Base-by-base conservation (phyloP, 2,888 invertebrate species). In the Lepetodrilus schrolli region DNA sequence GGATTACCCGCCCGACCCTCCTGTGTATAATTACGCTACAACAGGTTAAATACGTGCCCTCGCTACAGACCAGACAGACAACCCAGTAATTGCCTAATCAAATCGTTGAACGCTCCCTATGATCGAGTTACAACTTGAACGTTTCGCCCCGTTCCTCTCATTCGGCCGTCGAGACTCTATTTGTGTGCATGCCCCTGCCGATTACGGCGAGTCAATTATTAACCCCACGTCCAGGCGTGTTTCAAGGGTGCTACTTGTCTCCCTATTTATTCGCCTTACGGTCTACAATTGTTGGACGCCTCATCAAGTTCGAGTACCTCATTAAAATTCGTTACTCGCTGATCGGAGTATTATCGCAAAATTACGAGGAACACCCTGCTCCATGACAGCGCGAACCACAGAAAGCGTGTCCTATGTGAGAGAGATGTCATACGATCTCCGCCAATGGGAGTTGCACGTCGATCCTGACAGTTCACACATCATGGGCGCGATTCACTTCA, bases 41-140 rank as follows among this genome's bases (percentile, higher is more conserved):
- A 58, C 58, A 58, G 58, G 26, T 58, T 58, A 58, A 30, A 10
- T 58, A 58, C 58, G 58, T 58, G 65, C 17, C 65, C 21, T 13
- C 21, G 21, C 26, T 43, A 43, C 21, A 10, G 47, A 26, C 20
- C 47, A 43, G n/a, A 65, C 72, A 72, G 66, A 66, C 20, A 34
- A n/a, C 17, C 36, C 66, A 66, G 72, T 72, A 72, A 72, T 72
- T 72, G 65, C 30, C 72, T 72, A 66, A 72, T 72, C 72, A 72
- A 38, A 65, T 37, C 43, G 65, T 58, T 43, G 65, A 66, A 38
- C 58, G 72, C 43, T 47, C 30, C n/a, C 66, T 66, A 47, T n/a
- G 8, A 51, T 72, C 66, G 47, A 5, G 48, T 71, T 71, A 58
- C 71, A 58, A 20, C 43, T 23, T 36, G 21, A 58, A 47, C 47